Evolutionary conservation across 2,888 invertebrate species (phyloP).

Genomic region (Incurvaria masculella): DNA sequence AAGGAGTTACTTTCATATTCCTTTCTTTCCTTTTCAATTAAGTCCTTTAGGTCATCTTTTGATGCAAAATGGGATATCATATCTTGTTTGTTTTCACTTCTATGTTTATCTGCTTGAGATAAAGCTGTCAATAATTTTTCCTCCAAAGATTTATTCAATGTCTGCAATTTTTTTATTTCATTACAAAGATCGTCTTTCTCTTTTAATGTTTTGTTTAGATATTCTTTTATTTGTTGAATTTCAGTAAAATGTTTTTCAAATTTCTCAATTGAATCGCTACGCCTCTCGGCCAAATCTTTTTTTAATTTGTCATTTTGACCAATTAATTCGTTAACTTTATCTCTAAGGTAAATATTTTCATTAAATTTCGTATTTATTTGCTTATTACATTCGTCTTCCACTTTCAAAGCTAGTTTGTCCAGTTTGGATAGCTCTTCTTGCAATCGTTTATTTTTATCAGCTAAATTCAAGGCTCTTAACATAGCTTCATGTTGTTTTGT

Average conservation of each 20-base stretch:
- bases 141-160: slow-evolving; percentile 48
- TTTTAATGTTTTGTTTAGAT: slow-evolving; percentile 27
- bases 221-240: slow-evolving; percentile 23
- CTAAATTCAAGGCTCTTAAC: slow-evolving; percentile 68
- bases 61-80: slow-evolving; percentile 25
- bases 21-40: slow-evolving; percentile 41
- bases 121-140: slow-evolving; percentile 32
- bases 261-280: slow-evolving; percentile 12
- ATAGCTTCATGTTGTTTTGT: slow-evolving; percentile 78
- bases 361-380: slow-evolving; percentile 60
- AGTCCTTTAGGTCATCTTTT: slow-evolving; percentile 35
- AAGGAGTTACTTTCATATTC: slow-evolving; percentile 41
- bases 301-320: slow-evolving; percentile 50
- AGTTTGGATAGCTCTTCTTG: slow-evolving; percentile 71
- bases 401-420: slow-evolving; percentile 68
- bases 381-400: slow-evolving; percentile 74
- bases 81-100: slow-evolving; percentile 19
- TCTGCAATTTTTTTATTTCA: slow-evolving; percentile 46
- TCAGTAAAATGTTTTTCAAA: slow-evolving; percentile 21
- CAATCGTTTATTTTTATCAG: slow-evolving; percentile 68
- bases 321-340: slow-evolving; percentile 46
- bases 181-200: slow-evolving; percentile 41
- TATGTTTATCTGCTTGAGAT: slow-evolving; percentile 25
- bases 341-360: slow-evolving; percentile 58
- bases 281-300: slow-evolving; percentile 49